These are phyloP conservation scores for Callithrix jacchus DNA, from an alignment of 2,113 vertebrate genomes.

Conservation along the genomic window DNA sequence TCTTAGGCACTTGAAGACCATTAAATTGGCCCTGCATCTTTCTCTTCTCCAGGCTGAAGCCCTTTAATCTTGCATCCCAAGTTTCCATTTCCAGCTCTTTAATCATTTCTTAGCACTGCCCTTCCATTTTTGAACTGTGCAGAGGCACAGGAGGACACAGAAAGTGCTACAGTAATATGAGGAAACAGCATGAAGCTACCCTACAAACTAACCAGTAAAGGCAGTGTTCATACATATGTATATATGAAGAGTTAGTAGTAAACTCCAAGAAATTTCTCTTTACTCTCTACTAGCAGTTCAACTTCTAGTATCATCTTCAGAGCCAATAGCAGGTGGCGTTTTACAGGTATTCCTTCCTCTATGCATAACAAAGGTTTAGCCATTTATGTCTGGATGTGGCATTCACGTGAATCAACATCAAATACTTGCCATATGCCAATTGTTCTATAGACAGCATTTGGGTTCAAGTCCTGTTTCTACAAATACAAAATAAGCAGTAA, in stretches of 20 bases:
- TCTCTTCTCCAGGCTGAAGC: constrained; percentile 6
- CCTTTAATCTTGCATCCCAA: constrained; percentile 37
- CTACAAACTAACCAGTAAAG: neutral
- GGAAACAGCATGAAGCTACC: neutral
- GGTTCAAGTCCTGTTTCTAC: neutral
- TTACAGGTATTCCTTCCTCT: neutral
- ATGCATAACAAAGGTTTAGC: neutral
- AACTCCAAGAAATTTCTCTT: neutral
- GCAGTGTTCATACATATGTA: fast-evolving
- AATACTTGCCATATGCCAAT: neutral
- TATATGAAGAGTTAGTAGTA: neutral
- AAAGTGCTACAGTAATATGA: neutral
- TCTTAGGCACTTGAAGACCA: constrained; percentile 44
- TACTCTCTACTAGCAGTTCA: neutral
- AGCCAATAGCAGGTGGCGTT: neutral
- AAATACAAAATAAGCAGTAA: neutral
- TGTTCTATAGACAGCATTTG: neutral
- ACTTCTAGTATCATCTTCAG: neutral
- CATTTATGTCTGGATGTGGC: neutral
- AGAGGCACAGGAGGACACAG: neutral
- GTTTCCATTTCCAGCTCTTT: constrained; percentile 19
- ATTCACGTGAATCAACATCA: neutral
- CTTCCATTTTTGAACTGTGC: constrained; percentile 8
- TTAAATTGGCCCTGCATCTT: neutral
- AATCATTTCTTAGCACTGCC: constrained; percentile 31